Evolutionary conservation across 1,140 invertebrate genomes (phyloP).

Genomic region (Danaus melanippus): DNA sequence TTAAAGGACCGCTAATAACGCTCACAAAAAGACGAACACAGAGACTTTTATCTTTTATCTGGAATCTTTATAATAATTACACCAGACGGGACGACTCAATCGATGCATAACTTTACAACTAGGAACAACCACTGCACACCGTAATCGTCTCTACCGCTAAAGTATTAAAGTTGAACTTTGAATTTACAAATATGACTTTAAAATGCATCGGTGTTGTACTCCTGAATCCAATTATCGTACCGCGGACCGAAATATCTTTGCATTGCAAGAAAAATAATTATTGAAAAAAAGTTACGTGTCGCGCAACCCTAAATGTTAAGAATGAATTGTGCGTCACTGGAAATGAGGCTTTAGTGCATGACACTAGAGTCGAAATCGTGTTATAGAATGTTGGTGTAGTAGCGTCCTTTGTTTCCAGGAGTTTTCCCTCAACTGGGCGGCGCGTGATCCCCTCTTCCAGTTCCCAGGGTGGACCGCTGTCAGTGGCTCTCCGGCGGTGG

Average conservation of each 20-base stretch:
- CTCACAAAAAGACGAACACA: conserved; percentile 31
- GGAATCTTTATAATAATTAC: conserved; percentile 68
- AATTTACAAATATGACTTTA: conserved; percentile 3
- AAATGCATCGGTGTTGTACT: conserved; percentile 16
- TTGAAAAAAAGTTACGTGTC: conserved; percentile 37
- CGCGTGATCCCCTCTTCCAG: conserved; percentile 31
- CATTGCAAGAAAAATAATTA: conserved; percentile 51
- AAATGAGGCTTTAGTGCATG: conserved; percentile 12
- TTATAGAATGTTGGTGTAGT: conserved; percentile 5
- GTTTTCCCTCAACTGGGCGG: conserved; percentile 36
- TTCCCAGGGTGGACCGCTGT: conserved; percentile 30
- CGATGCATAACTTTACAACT: conserved; percentile 16
- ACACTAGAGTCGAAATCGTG: conserved; percentile 25
- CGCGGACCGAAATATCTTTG: conserved; percentile 52
- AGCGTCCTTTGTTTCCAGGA: conserved; percentile 18
- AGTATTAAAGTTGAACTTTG: conserved; percentile 11
- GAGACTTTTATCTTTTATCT: conserved; percentile 49
- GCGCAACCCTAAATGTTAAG: conserved; percentile 35
- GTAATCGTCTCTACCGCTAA: conserved; percentile 7
- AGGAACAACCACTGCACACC: background rate
- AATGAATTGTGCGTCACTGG: background rate
- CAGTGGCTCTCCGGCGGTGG: conserved; percentile 48
- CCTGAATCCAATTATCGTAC: conserved; percentile 55
- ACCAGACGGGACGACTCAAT: conserved; percentile 60
- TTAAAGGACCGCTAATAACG: conserved; percentile 23